Percentiles rank a stretch among this genome's conserved stretches.
phyloP scores from a whole-genome alignment of 2,113 vertebrate genomes.

The Turdus rufiventris region DNA sequence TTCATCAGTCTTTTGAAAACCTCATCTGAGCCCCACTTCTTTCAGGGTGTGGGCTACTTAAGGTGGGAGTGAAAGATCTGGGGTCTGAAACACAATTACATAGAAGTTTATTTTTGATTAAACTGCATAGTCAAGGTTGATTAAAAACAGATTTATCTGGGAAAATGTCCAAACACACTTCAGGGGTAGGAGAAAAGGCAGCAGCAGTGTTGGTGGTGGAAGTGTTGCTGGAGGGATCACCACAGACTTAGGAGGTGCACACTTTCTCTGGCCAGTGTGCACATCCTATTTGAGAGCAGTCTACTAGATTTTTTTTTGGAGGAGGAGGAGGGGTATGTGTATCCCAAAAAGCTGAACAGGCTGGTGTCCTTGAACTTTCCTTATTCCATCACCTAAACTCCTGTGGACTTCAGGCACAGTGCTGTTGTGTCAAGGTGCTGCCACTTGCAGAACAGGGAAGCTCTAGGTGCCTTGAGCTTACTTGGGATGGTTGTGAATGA shows the following conservation, averaged over 20 bases:
- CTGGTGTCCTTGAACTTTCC: background rate
- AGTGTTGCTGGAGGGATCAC: background rate
- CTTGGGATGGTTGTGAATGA: background rate
- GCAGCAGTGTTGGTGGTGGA: background rate
- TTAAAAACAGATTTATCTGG: background rate
- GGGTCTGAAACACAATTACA: background rate
- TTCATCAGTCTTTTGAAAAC: background rate
- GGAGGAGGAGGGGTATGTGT: background rate
- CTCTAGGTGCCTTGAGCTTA: background rate
- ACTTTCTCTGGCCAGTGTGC: background rate
- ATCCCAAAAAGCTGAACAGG: background rate
- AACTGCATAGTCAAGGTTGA: background rate
- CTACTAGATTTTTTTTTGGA: background rate
- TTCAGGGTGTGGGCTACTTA: background rate
- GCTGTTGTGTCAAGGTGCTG: background rate
- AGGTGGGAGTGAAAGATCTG: background rate
- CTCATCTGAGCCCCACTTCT: background rate
- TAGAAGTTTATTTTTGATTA: background rate
- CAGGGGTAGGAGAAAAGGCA: fast-evolving
- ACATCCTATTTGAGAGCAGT: background rate
- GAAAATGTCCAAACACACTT: background rate
- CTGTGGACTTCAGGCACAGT: fast-evolving
- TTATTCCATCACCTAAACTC: background rate
- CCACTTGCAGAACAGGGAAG: background rate
- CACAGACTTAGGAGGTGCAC: no score